Evolutionary conservation across 2,113 vertebrate genomes (phyloP).

Genomic region (Bufo bufo): DNA sequence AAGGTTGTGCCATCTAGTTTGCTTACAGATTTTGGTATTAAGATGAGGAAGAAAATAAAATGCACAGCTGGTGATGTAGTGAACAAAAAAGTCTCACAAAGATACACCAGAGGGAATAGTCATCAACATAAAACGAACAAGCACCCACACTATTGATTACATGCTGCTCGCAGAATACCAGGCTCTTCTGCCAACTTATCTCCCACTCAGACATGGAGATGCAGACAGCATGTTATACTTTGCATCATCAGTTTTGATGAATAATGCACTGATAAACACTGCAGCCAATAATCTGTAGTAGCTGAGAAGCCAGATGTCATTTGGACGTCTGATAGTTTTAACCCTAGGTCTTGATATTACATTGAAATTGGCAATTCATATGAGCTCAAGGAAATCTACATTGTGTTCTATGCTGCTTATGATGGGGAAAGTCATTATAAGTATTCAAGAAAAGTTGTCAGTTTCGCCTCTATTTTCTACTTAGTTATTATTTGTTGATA

Average conservation of each 20-base stretch:
- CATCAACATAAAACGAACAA: slow-evolving; percentile 79
- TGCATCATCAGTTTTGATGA: slow-evolving; percentile 85
- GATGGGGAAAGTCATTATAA: slow-evolving; percentile 1
- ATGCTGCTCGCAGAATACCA: slow-evolving; percentile 79
- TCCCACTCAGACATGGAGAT: slow-evolving; percentile 70
- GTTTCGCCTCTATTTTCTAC: not conserved
- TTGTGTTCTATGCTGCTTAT: slow-evolving; percentile 20
- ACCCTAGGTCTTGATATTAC: slow-evolving; percentile 76
- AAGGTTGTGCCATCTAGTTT: slow-evolving; percentile 75
- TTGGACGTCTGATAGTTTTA: slow-evolving; percentile 78
- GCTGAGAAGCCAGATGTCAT: slow-evolving; percentile 82
- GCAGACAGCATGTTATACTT: slow-evolving; percentile 82
- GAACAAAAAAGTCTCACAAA: slow-evolving; percentile 80
- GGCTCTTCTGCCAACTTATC: slow-evolving; percentile 79
- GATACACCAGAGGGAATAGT: slow-evolving; percentile 78
- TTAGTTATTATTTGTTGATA: not conserved
- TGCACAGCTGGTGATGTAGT: slow-evolving; percentile 77
- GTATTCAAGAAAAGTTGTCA: not conserved
- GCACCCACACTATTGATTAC: slow-evolving; percentile 81
- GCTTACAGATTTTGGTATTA: slow-evolving; percentile 67
- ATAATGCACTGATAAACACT: slow-evolving; percentile 83
- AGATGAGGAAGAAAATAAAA: slow-evolving; percentile 70
- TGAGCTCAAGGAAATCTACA: slow-evolving; percentile 49
- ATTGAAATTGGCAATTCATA: slow-evolving; percentile 65
- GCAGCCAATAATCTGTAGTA: slow-evolving; percentile 77